These are phyloP conservation scores for Marmota flaviventris DNA, from an alignment of 2,113 vertebrate genomes.

Conservation along the genomic window DNA sequence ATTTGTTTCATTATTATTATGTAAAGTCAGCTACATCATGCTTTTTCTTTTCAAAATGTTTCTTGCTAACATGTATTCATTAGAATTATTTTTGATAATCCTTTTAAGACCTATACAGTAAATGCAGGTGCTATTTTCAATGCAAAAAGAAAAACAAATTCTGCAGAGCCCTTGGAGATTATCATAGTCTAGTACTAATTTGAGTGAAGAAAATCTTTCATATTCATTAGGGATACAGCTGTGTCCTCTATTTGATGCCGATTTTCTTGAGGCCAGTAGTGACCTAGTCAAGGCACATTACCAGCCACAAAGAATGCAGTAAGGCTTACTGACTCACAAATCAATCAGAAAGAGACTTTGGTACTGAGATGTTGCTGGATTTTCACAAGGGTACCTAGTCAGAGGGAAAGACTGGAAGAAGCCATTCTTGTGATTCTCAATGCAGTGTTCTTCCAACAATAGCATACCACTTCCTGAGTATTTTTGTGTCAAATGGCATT, in stretches of 20 bases:
- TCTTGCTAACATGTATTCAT: not conserved
- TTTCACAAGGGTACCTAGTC: not conserved
- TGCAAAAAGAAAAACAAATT: not conserved
- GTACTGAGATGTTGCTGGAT: not conserved
- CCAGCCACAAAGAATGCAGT: accelerated
- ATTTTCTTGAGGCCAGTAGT: not conserved
- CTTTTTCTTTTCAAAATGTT: conserved; percentile 26
- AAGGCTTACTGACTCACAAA: not conserved
- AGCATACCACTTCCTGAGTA: not conserved
- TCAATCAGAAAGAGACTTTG: not conserved
- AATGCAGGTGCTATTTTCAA: not conserved
- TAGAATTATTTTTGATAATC: not conserved
- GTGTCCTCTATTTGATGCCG: not conserved
- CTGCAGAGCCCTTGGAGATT: not conserved
- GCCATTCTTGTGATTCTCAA: not conserved
- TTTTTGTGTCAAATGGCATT: conserved; percentile 8
- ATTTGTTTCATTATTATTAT: not conserved
- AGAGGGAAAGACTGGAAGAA: not conserved
- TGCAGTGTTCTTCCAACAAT: not conserved
- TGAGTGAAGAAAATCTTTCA: not conserved
- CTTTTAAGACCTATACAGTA: not conserved
- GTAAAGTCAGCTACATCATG: not conserved
- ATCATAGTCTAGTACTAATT: not conserved
- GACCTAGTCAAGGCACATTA: not conserved
- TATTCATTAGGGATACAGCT: not conserved